Base-by-base conservation (phyloP, 2,113 vertebrate genomes). In the Crotophaga sulcirostris region DNA sequence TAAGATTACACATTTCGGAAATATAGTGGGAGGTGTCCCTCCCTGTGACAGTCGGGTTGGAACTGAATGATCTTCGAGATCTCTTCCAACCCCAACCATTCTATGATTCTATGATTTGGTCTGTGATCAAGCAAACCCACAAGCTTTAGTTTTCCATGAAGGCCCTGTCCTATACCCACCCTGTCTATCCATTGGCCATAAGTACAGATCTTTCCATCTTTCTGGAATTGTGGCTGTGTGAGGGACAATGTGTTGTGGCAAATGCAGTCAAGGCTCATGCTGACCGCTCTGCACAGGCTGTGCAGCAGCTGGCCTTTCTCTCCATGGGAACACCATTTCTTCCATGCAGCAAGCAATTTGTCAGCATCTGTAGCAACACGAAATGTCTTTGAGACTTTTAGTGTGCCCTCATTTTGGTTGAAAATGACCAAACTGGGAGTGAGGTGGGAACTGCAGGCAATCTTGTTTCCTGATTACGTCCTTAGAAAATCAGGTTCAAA, bases 121-220 rank as follows among this genome's bases (percentile, higher is more conserved):
- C 28, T 7, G 0, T 7, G 33, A 59, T 54, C 75, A 55, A 40
- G 16, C 1, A 2, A 54, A 16, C 31, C 40, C n/a, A 3, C 42
- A 28, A 16, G 18, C 18, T 16, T 52, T 26, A 7, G 54, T 29
- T 42, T 68, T 44, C 49, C 28, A 0, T 3, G 33, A 7, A 20
- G 25, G 31, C 60, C 14, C 0, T 69, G 38, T 34, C 33, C 62
- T 51, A 0, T 0, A 2, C 42, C 26, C 10, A 0, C 54, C 28
- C 21, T 9, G 3, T 34, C 83, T 13, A 1, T 52, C 31, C 47
- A 55, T 4, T 0, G 31, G 67, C 68, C 13, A 3, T 12, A 15
- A 1, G 59, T 5, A 1, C 72, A 58, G 33, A 42, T 67, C 82
- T 36, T 42, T 29, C 64, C 77, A 4, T 7, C 34, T 26, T 66